Conservation (phyloP, 2,888 invertebrate species). For the Polydrusus cervinus region DNA sequence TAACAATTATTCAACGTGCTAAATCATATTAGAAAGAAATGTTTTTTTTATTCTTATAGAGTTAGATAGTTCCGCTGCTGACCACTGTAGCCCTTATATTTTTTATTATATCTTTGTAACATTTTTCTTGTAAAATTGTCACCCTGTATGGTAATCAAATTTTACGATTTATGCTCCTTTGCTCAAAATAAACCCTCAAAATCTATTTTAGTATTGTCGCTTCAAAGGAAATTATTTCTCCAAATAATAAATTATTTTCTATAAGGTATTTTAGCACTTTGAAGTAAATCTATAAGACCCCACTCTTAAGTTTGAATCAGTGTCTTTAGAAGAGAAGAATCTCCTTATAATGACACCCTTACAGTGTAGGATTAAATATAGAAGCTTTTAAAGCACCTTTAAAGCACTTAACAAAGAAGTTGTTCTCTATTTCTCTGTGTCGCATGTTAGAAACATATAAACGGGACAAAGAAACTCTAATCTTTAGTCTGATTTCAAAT, state of each 20-base stretch:
- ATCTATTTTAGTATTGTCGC: too few species aligned
- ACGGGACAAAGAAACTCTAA: slow-evolving; percentile 12
- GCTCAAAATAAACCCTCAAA: too few species aligned
- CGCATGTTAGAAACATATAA: slow-evolving; percentile 16
- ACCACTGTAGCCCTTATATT: too few species aligned
- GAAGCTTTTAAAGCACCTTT: slow-evolving; percentile 17
- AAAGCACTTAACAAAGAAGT: slow-evolving; percentile 16
- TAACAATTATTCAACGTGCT: too few species aligned
- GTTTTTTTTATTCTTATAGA: too few species aligned
- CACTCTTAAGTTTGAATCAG: slow-evolving; percentile 1
- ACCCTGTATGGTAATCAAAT: too few species aligned
- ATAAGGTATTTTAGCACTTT: slow-evolving; percentile 13
- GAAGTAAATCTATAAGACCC: neutral
- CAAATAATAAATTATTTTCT: slow-evolving; percentile 14
- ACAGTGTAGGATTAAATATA: slow-evolving; percentile 16
- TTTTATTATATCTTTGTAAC: too few species aligned
- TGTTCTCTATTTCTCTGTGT: slow-evolving; percentile 16
- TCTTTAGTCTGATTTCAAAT: slow-evolving; percentile 11
- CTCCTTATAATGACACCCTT: slow-evolving; percentile 14
- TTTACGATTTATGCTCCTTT: too few species aligned
- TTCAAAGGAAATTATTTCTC: neutral
- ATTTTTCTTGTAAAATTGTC: too few species aligned
- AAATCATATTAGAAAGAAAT: too few species aligned
- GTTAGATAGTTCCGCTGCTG: too few species aligned
- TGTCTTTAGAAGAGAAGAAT: slow-evolving; percentile 14